Evolutionary conservation across 2,888 invertebrate species (phyloP).

Genomic region (Leptinotarsa tumamoca): DNA sequence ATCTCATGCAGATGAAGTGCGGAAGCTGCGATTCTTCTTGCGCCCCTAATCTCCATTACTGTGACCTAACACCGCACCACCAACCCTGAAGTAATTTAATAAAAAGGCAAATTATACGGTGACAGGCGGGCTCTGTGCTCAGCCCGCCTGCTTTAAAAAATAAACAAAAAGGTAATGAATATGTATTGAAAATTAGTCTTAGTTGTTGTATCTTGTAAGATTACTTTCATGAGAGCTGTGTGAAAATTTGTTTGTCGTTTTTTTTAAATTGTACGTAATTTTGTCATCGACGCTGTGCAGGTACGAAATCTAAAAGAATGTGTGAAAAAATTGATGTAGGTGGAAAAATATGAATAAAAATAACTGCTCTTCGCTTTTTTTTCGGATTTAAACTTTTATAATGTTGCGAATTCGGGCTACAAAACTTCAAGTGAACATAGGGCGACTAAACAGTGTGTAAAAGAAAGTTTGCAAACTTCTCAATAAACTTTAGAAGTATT

Average conservation of each 20-base stretch:
- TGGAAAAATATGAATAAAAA: no score
- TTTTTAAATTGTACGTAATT: no score
- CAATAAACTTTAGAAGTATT: no score
- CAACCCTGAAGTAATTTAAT: conserved; percentile 51
- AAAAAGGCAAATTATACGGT: conserved; percentile 50
- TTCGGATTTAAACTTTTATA: no score
- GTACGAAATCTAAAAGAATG: no score
- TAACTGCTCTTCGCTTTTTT: no score
- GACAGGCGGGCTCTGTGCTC: conserved; percentile 39
- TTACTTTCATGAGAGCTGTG: neutral
- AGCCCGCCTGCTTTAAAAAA: conserved; percentile 32
- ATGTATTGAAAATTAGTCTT: conserved; percentile 47
- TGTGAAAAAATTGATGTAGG: no score
- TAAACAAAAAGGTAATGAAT: conserved; percentile 47
- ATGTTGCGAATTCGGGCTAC: no score
- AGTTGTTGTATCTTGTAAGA: neutral
- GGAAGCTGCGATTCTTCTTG: conserved; percentile 57
- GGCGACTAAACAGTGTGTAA: no score
- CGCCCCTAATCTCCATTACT: conserved; percentile 50
- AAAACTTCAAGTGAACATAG: no score
- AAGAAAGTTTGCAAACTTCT: no score
- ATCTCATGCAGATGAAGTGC: conserved; percentile 62
- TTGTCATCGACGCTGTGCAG: no score
- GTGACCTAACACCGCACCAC: conserved; percentile 40
- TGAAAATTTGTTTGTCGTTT: neutral